Evolutionary conservation across 2,113 vertebrate species (phyloP).

Genomic region (Bostrychus sinensis): DNA sequence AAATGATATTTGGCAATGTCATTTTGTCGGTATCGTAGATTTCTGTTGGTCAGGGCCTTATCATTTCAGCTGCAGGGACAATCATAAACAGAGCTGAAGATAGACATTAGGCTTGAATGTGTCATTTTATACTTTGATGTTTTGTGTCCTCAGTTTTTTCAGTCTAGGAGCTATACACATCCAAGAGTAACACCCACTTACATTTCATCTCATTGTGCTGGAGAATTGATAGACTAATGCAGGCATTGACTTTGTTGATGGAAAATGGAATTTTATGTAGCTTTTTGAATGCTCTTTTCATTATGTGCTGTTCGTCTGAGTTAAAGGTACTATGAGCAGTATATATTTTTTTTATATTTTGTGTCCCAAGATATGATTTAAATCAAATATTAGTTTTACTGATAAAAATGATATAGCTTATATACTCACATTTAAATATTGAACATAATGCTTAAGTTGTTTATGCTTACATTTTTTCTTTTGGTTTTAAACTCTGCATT

Average conservation of each 20-base stretch:
- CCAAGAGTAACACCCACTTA: conserved; percentile 50
- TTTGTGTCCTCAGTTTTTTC: conserved; percentile 29
- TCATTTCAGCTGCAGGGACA: conserved; percentile 35
- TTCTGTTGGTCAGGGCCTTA: conserved; percentile 23
- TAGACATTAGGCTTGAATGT: conserved; percentile 35
- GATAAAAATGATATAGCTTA: too few relatives aligned
- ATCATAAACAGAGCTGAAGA: conserved; percentile 34
- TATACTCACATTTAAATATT: too few relatives aligned
- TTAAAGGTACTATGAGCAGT: too few relatives aligned
- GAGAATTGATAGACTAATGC: background rate
- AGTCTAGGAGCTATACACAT: conserved; percentile 32
- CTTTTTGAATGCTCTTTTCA: too few relatives aligned
- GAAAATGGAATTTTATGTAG: background rate
- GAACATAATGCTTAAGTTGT: too few relatives aligned
- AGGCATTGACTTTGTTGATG: background rate
- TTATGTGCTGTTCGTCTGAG: too few relatives aligned
- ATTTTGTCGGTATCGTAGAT: conserved; percentile 40
- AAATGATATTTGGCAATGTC: conserved; percentile 34
- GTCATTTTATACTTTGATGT: conserved; percentile 41
- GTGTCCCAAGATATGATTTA: too few relatives aligned
- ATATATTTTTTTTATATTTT: too few relatives aligned
- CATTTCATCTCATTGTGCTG: conserved; percentile 22
- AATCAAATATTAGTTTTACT: too few relatives aligned
- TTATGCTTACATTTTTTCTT: too few relatives aligned
- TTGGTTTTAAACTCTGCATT: too few relatives aligned